phyloP scores from a whole-genome alignment of 2,113 vertebrate species.

The Platysternon megacephalum region DNA sequence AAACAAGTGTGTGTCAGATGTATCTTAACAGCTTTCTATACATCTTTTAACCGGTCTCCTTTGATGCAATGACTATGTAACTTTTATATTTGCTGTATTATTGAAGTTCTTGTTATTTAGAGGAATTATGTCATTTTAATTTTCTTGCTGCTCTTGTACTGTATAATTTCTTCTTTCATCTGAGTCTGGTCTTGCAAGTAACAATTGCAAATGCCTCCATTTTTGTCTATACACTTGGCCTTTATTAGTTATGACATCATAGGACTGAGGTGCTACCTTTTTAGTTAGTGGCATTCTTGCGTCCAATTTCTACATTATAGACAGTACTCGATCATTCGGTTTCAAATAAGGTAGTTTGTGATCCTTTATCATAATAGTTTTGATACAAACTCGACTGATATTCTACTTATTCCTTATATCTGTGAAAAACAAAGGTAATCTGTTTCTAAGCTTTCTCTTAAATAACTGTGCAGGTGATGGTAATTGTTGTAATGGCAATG shows the following conservation, averaged over 20 bases:
- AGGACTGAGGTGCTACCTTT: neutral
- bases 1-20: no score
- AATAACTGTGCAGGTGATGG: neutral
- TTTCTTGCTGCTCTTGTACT: no score
- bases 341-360: neutral
- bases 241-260: neutral
- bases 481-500: neutral
- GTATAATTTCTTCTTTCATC: no score
- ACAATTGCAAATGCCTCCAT: neutral
- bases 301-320: neutral
- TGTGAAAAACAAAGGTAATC: neutral
- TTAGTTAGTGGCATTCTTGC: neutral
- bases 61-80: no score
- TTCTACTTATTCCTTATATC: neutral
- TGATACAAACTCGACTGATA: neutral
- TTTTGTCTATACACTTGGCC: neutral
- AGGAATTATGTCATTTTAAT: no score
- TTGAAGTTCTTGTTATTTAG: no score
- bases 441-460: neutral
- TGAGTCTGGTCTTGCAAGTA: neutral
- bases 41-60: no score
- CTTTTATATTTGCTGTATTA: no score
- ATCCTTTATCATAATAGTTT: neutral
- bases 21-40: no score
- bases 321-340: neutral